Evolutionary conservation across 1,140 invertebrate genomes (phyloP).

Genomic region (Augochlora pura): DNA sequence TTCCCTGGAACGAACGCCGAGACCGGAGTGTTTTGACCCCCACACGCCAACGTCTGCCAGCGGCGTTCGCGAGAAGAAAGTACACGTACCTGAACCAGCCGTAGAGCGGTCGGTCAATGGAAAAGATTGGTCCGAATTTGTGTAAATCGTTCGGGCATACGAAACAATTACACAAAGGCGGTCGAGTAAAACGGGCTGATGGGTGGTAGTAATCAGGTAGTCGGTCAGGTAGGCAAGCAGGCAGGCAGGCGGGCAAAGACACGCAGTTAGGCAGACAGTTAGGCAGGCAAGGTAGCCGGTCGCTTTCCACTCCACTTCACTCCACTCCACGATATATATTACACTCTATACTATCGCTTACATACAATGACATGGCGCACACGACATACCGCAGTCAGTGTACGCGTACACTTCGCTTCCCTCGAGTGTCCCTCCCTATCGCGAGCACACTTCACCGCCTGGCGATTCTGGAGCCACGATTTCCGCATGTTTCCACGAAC

Average conservation of each 20-base stretch:
- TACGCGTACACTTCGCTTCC: conserved; percentile 47
- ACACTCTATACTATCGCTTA: conserved; percentile 50
- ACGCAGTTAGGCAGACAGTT: conserved; percentile 14
- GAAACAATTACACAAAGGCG: conserved; percentile 60
- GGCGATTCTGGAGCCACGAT: conserved; percentile 52
- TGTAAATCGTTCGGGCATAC: conserved; percentile 64
- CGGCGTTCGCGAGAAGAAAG: conserved; percentile 1
- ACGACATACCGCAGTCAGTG: conserved; percentile 58
- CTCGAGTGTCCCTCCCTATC: conserved; percentile 34
- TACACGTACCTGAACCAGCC: conserved; percentile 53
- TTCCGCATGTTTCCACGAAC: conserved; percentile 48
- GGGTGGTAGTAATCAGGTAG: background rate
- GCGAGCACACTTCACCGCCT: conserved; percentile 46
- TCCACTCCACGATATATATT: conserved; percentile 47
- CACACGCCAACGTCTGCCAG: conserved; percentile 40
- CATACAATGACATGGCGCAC: conserved; percentile 54
- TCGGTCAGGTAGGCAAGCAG: conserved; percentile 42
- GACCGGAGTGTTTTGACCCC: conserved; percentile 53
- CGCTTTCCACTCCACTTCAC: conserved; percentile 54
- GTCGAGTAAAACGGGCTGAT: background rate
- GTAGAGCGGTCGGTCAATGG: conserved; percentile 59
- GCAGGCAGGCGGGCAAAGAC: conserved; percentile 28
- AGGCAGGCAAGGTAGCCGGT: conserved; percentile 44
- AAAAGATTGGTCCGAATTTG: conserved; percentile 60
- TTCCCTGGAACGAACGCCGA: conserved; percentile 25